Evolutionary conservation across 1,140 invertebrate genomes (phyloP), one percentile per base, ranked within the genome.

Genomic region (Pogonus chalceus): DNA sequence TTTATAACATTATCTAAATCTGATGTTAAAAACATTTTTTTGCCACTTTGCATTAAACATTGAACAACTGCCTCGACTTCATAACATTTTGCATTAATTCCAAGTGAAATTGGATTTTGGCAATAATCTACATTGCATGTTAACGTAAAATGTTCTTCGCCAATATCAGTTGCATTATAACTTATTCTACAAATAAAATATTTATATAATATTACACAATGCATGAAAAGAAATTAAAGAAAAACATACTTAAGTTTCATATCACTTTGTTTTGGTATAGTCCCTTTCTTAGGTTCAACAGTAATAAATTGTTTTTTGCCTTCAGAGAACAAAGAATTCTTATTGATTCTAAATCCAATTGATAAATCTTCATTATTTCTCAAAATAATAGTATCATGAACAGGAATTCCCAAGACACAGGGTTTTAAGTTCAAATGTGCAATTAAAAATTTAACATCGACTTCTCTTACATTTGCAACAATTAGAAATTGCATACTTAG

Each of bases 391-490:
- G 1, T 9, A 49, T 49, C 47, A 23, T 14, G 20, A 22, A 23
- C 2, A 23, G 2, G 9, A 16, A 49, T 49, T 22, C 47, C 47
- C 21, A 9, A 23, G 14, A 49, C 18, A 12, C 20, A 22, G 12
- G 47, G 47, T 23, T 49, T 49, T 2, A 49, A 23, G 14, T 23
- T 12, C 23, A 49, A 49, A 23, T 23, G 14, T 9, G 47, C 21
- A n/a, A 22, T 22, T 23, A 23, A 12, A 24, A 21, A 49, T 14
- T 22, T 14, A 22, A 49, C 18, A 23, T 49, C 18, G 1, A 22
- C 20, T 49, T 49, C 23, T 9, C 47, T 20, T 1, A 49, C 23
- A 14, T 49, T 49, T 23, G 47, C 47, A 20, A 49, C 47, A 49
- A 49, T 22, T 49, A 49, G 18, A 49, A 49, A 49, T 2, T 14